Evolutionary conservation across 2,888 invertebrate genomes (phyloP), one percentile per base, ranked within the genome.

Genomic region (Noctuana brunneofusca): DNA sequence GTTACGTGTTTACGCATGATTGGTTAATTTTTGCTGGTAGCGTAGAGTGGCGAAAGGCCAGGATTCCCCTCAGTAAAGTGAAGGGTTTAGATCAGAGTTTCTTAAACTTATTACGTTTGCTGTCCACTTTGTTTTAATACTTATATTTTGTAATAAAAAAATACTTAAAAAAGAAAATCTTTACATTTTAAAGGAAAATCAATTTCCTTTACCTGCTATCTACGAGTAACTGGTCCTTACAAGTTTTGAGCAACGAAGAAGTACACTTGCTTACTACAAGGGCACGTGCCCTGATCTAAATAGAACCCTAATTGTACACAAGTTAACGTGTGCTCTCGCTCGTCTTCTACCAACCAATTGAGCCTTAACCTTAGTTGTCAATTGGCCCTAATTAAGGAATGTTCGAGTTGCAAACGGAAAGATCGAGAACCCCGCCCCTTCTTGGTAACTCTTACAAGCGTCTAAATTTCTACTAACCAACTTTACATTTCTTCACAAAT

Each of bases 281-380:
- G 55, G 27, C 55, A 55, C 55, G 55, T 55, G 55, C 27, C 41
- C 27, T 5, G 22, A 24, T 52, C 52, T 43, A 20, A 54, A 59
- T 65, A 30, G 30, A 22, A 50, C 41, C 35, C 38, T 38, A 66
- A 70, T 71, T 72, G 72, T 70, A 66, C 66, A 70, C 70, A 69
- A 74, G 70, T 70, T 70, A 63, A 56, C 58, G 16, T 49, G 41
- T 41, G 50, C 41, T n/a, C 58, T 58, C 18, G 24, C 41, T 41
- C 55, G 78, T 68, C 18, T 16, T 71, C 66, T 71, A 74, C 68
- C 67, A 63, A 62, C 66, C 80, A 82, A 83, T 79, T 80, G 82
- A 66, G 48, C 62, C 41, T 56, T 56, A 56, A 49, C 72, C 69
- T 79, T 78, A 76, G 71, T 65, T 65, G 68, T 65, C 83, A 84